A percentile compares a stretch with the other conserved stretches of the same genome.
These are phyloP conservation scores for Nannobrachium achirus DNA, from an alignment of 2,113 vertebrate genomes.

Conservation along the genomic window DNA sequence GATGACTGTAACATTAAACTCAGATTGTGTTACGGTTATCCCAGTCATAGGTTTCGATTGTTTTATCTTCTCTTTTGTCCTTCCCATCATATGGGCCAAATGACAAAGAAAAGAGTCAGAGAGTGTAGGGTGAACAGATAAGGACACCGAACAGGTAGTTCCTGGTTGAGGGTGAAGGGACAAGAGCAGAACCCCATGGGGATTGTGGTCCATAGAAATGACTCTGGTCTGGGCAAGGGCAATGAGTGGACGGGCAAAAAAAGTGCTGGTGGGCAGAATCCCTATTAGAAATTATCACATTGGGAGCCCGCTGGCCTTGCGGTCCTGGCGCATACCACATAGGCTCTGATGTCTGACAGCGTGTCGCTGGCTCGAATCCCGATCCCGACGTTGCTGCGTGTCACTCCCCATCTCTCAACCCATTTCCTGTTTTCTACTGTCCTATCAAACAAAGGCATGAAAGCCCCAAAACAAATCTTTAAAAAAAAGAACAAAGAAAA, in stretches of 20 bases:
- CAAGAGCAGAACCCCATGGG: not conserved
- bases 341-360: too few relatives aligned
- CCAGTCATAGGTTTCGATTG: slow-evolving; percentile 19
- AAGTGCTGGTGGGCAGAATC: slow-evolving; percentile 72
- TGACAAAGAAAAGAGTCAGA: slow-evolving; percentile 9
- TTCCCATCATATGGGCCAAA: slow-evolving; percentile 27
- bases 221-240: slow-evolving; percentile 35
- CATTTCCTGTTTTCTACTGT: too few relatives aligned
- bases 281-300: slow-evolving; percentile 51
- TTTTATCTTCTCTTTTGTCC: slow-evolving; percentile 34
- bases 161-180: slow-evolving; percentile 1
- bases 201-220: not conserved
- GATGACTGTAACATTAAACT: not conserved
- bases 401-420: too few relatives aligned
- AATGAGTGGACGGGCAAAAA: slow-evolving; percentile 42
- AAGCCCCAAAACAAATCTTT: too few relatives aligned
- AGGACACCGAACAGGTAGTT: slow-evolving; percentile 47
- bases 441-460: too few relatives aligned
- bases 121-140: slow-evolving; percentile 30
- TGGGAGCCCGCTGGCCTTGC: too few relatives aligned
- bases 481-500: not conserved
- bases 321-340: too few relatives aligned
- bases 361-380: too few relatives aligned
- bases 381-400: too few relatives aligned
- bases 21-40: slow-evolving; percentile 57